Base-by-base conservation (phyloP, 2,888 invertebrate species). In the Cataglyphis rosenhaueri region DNA sequence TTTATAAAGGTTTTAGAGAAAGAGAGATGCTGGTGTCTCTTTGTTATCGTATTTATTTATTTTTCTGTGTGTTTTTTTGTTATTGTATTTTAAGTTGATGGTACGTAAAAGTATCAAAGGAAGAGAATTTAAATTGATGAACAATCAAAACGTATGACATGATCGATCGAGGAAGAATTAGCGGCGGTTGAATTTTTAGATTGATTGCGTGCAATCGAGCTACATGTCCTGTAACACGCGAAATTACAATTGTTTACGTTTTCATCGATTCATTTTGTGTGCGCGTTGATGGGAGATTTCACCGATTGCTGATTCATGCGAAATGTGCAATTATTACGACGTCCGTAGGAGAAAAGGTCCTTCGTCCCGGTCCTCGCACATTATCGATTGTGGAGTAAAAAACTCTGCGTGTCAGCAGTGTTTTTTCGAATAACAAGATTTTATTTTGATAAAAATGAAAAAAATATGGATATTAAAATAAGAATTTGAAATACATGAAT, bases 261-360 rank as follows among this genome's bases (percentile, higher is more conserved):
- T 55, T 55, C 29, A 41, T 12, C 62, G 10, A 48, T 61, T 5
- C 35, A 64, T 10, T 21, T 64, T 10, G 15, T 57, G 5, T 38
- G 38, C 15, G n/a, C 75, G 38, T 25, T 25, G 75, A 76, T 38
- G 38, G 12, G 52, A 76, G 9, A 65, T 76, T 55, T 65, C 55
- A 55, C n/a, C 25, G 65, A 64, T 75, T 75, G 68, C 78, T 59
- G 59, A 78, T 68, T 32, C 35, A 18, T 15, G 44, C 29, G 55
- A 76, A 76, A 76, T 38, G 76, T 78, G 78, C 78, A 78, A 78
- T 78, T 78, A 59, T 78, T 66, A 66, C 57, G 57, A 59, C 21
- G 44, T 78, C 59, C 59, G 68, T 59, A 59, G 35, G 70, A 70
- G 21, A 44, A 18, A 78, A 59, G 59, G n/a, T 78, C 41, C 59